Evolutionary conservation across 2,113 vertebrate genomes (phyloP), one percentile per base, ranked within the genome.

Genomic region (Xenus cinereus): DNA sequence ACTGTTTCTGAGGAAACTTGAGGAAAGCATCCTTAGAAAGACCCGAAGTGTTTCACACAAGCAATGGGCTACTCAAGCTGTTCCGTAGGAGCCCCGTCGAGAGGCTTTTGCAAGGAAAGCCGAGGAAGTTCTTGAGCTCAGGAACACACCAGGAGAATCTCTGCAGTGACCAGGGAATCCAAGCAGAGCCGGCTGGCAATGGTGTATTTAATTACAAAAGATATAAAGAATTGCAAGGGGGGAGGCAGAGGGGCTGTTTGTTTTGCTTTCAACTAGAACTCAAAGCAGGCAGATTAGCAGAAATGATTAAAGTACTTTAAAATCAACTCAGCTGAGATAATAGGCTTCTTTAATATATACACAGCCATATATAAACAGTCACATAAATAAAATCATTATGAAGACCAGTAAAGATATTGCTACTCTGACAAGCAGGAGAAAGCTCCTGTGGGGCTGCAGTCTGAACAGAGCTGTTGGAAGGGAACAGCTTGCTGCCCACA

Each of bases 201-300:
- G 64, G 28, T 6, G 9, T 26, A 67, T 54, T 11, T 14, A 53
- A 15, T 39, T 43, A 75, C 14, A 66, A 24, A n/a, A 48, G 3
- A 71, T 20, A 27, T 14, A 26, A 83, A 56, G 73, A 74, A 35
- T 10, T 23, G n/a, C 12, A 30, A 11, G 2, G 33, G 2, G 2
- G 14, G 5, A 18, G 11, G 18, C 5, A 46, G 26, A 54, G 4
- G 9, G 9, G 14, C 51, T 33, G 14, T n/a, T 82, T 43, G 43
- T 60, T 77, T 82, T 56, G 41, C 21, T 71, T 78, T 78, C 37
- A 73, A 23, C 24, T 20, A 59, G 24, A 93, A 60, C 7, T 43
- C 27, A 76, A 75, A 26, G 14, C 32, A 57, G 0, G 0, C 46
- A 59, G 21, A 72, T 19, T 14, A 78, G 10, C 5, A 32, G 18